Conservation (phyloP, 1,140 invertebrate species). For the Achroia grisella region DNA sequence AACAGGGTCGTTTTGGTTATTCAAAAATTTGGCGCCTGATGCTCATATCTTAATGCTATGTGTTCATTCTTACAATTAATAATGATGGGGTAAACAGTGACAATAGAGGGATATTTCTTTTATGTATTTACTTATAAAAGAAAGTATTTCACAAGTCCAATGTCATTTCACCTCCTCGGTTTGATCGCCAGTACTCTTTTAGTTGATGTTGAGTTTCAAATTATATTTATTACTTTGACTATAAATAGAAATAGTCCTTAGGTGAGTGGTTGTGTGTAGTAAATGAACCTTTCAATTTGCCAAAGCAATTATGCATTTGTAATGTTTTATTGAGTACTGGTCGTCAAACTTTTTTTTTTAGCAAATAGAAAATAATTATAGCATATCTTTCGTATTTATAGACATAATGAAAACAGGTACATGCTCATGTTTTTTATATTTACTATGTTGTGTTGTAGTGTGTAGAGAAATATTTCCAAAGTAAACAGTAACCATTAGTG, state of each 20-base stretch:
- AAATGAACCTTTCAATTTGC: constrained; percentile 41
- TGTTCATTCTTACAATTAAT: constrained; percentile 37
- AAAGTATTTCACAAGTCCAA: constrained; percentile 34
- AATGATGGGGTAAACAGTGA: constrained; percentile 19
- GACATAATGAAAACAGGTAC: constrained; percentile 47
- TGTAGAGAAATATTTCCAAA: constrained; percentile 2
- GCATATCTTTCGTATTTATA: constrained; percentile 53
- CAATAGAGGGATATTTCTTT: constrained; percentile 47
- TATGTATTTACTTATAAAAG: constrained; percentile 50
- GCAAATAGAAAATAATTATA: constrained; percentile 30
- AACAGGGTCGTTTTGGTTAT: constrained; percentile 62
- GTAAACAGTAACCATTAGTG: constrained; percentile 2
- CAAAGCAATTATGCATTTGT: constrained; percentile 65
- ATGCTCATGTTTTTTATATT: constrained; percentile 33
- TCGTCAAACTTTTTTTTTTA: constrained; percentile 34
- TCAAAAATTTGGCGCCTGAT: constrained; percentile 50
- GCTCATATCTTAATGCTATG: constrained; percentile 32
- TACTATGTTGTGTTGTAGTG: constrained; percentile 3
- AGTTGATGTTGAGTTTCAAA: constrained; percentile 45
- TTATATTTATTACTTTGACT: constrained; percentile 40
- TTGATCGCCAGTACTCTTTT: constrained; percentile 40
- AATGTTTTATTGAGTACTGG: constrained; percentile 52
- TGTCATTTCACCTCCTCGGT: constrained; percentile 22
- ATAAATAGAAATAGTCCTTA: constrained; percentile 18
- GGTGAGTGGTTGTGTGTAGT: constrained; percentile 29